A percentile compares a stretch with the other conserved stretches of the same genome.
Conservation (phyloP, 23 tunicate species). For the Aplidium turbinatum region DNA sequence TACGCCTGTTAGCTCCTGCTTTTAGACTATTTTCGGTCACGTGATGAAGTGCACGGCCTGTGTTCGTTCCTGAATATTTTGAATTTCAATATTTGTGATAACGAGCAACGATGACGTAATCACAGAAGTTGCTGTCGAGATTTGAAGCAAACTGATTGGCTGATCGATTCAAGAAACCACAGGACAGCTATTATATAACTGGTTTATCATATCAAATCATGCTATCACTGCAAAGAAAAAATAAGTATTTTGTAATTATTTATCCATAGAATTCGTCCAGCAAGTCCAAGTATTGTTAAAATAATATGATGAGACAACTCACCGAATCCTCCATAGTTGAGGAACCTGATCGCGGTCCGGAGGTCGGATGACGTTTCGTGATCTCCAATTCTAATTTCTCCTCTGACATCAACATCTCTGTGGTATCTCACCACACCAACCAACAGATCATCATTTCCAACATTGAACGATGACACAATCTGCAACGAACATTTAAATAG, state of each 20-base stretch:
- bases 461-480: conserved; percentile 32
- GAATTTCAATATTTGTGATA: background rate
- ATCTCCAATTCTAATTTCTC: conserved; percentile 44
- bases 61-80: conserved; percentile 68
- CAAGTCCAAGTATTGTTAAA: too few species aligned
- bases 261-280: too few species aligned
- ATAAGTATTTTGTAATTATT: too few species aligned
- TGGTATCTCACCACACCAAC: conserved; percentile 64
- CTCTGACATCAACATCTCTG: conserved; percentile 58
- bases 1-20: conserved; percentile 42
- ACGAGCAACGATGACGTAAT: too few species aligned
- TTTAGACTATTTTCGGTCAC: conserved; percentile 36
- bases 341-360: conserved; percentile 30
- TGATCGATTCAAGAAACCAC: too few species aligned
- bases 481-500: too few species aligned
- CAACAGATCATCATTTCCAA: conserved; percentile 32
- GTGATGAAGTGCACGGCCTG: conserved; percentile 51
- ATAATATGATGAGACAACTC: conserved; percentile 6
- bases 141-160: background rate
- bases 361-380: background rate
- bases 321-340: conserved; percentile 68
- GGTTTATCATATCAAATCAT: too few species aligned
- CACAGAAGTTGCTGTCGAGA: too few species aligned
- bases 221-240: too few species aligned
- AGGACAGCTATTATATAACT: too few species aligned